Evolutionary conservation across 2,888 invertebrate genomes (phyloP).

Genomic region (Hydriomena furcata): DNA sequence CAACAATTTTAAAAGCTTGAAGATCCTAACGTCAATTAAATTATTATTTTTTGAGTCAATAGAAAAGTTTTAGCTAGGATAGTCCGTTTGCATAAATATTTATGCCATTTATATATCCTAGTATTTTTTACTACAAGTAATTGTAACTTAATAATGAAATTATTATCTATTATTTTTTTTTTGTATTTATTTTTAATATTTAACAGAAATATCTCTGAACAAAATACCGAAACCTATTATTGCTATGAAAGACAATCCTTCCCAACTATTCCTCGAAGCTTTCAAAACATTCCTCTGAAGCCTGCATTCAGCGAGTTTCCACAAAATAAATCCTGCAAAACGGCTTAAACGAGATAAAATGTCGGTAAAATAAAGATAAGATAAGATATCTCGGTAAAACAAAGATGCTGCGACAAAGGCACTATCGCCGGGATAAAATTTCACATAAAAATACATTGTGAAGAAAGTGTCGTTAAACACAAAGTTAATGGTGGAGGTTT

Average conservation of each 20-base stretch:
- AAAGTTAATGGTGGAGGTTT: constrained; percentile 11
- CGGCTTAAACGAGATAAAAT: constrained; percentile 13
- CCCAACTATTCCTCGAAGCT: constrained; percentile 1
- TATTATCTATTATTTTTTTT: too few relatives aligned
- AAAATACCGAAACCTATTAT: background rate
- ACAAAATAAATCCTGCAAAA: constrained; percentile 4
- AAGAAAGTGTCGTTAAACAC: constrained; percentile 13
- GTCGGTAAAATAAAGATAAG: constrained; percentile 10
- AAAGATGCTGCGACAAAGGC: constrained; percentile 6
- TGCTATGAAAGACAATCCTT: background rate
- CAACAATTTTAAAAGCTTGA: too few relatives aligned
- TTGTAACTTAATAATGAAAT: too few relatives aligned
- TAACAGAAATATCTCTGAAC: background rate
- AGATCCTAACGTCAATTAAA: too few relatives aligned
- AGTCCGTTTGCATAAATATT: too few relatives aligned
- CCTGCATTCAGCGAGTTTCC: constrained; percentile 2
- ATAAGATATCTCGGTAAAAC: constrained; percentile 8
- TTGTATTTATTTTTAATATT: too few relatives aligned
- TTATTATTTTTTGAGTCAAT: too few relatives aligned
- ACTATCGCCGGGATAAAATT: constrained; percentile 20
- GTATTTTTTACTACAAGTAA: too few relatives aligned
- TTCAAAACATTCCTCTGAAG: background rate
- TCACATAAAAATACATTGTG: constrained; percentile 30
- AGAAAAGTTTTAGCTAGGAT: too few relatives aligned
- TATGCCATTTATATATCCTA: too few relatives aligned